phyloP scores from a whole-genome alignment of 2,113 vertebrate species.

The Peromyscus californicus region DNA sequence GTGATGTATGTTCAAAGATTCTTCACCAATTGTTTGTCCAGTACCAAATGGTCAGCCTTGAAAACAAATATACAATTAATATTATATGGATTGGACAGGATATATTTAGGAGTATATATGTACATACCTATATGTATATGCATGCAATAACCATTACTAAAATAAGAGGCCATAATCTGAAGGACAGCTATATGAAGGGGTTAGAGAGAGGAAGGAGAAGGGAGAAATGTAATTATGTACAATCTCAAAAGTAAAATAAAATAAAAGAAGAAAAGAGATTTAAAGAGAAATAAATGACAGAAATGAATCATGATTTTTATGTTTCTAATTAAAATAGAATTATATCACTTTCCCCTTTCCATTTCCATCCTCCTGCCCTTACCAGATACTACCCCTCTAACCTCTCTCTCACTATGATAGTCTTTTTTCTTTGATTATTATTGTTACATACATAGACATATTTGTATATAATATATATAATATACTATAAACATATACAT shows the following conservation, averaged over 20 bases:
- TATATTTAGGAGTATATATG: background rate
- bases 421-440: background rate
- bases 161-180: background rate
- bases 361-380: background rate
- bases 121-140: background rate
- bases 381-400: background rate
- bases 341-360: background rate
- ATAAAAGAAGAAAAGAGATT: background rate
- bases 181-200: background rate
- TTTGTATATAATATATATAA: background rate
- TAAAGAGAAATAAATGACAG: background rate
- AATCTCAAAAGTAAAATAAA: background rate
- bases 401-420: background rate
- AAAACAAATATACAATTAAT: background rate
- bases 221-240: background rate
- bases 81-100: background rate
- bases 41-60: background rate
- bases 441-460: background rate
- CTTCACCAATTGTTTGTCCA: background rate
- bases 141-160: background rate
- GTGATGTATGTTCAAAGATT: constrained; percentile 46
- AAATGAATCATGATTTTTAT: background rate
- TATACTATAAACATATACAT: background rate
- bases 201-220: background rate
- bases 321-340: background rate